Evolutionary conservation across 2,888 invertebrate species (phyloP).

Genomic region (Apotomis turbidana): DNA sequence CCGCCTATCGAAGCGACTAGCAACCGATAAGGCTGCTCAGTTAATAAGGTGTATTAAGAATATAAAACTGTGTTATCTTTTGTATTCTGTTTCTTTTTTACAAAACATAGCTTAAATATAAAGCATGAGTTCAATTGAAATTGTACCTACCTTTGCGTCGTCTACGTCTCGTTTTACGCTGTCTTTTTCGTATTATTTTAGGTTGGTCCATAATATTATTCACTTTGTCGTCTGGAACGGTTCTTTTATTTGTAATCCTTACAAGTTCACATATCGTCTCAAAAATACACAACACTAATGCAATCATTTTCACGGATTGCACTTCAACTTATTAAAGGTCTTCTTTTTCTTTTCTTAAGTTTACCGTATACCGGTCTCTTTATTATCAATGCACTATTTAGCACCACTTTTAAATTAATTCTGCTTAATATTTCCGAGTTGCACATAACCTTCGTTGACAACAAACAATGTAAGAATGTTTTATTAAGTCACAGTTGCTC

Average conservation of each 20-base stretch:
- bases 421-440: conserved; percentile 47
- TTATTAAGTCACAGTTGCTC: conserved; percentile 45
- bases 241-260: conserved; percentile 50
- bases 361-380: conserved; percentile 50
- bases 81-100: background rate
- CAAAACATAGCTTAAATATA: background rate
- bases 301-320: conserved; percentile 64
- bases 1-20: background rate
- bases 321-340: conserved; percentile 45
- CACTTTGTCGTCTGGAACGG: conserved; percentile 36
- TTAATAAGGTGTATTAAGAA: background rate
- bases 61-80: background rate
- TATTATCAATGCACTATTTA: conserved; percentile 46
- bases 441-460: conserved; percentile 56
- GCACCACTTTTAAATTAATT: conserved; percentile 46
- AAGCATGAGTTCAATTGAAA: background rate
- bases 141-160: conserved; percentile 50
- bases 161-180: conserved; percentile 50
- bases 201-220: conserved; percentile 36
- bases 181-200: conserved; percentile 46
- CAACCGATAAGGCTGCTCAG: conserved; percentile 6
- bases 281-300: conserved; percentile 66
- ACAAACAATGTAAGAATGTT: conserved; percentile 56
- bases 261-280: conserved; percentile 64
- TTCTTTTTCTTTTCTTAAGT: conserved; percentile 63